These are phyloP conservation scores for Tetranychus truncatus DNA, from an alignment of 2,888 invertebrate species.

Conservation along the genomic window DNA sequence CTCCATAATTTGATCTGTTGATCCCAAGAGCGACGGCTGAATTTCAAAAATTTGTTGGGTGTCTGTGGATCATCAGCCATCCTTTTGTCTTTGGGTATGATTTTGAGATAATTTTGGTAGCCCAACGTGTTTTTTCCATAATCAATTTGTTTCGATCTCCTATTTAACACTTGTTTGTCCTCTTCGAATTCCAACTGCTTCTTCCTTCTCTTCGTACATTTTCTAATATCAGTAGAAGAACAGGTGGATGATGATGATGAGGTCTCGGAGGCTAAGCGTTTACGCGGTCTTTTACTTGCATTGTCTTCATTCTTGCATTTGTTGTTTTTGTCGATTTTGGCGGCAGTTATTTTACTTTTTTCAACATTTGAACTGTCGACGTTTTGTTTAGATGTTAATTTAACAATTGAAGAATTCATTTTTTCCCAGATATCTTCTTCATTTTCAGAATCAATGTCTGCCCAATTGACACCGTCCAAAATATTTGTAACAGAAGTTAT, in stretches of 20 bases:
- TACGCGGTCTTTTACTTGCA: background rate
- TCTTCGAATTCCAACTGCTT: slow-evolving; percentile 39
- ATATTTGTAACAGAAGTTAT: background rate
- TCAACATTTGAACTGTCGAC: background rate
- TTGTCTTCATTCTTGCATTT: background rate
- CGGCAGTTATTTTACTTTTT: background rate
- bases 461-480: slow-evolving; percentile 4
- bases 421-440: background rate
- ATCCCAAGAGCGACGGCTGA: slow-evolving; percentile 83
- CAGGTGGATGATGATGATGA: background rate
- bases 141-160: slow-evolving; percentile 80
- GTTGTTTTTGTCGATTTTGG: background rate
- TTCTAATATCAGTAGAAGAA: background rate
- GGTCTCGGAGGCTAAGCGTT: background rate
- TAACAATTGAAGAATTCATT: background rate
- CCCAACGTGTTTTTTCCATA: slow-evolving; percentile 68
- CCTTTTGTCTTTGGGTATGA: slow-evolving; percentile 37
- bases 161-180: slow-evolving; percentile 48
- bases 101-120: slow-evolving; percentile 24
- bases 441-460: slow-evolving; percentile 4
- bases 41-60: slow-evolving; percentile 67
- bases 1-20: slow-evolving; percentile 70
- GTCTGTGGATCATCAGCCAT: slow-evolving; percentile 61
- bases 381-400: background rate
- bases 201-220: background rate